phyloP scores from a whole-genome alignment of 2,113 vertebrate genomes.

The Zosterops pallidus region DNA sequence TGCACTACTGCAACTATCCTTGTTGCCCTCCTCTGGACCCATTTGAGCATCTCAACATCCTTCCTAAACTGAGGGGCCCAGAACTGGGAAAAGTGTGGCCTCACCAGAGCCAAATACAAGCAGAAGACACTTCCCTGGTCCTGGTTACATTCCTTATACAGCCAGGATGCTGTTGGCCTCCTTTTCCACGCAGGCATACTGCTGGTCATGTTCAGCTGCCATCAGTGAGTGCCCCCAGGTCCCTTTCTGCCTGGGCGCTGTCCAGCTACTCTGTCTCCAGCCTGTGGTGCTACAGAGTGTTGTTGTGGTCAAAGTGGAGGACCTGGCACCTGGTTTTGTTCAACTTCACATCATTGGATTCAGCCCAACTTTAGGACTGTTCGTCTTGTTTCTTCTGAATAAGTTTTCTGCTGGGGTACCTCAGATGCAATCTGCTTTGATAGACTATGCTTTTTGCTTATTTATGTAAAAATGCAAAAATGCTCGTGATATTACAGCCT shows the following conservation, averaged over 20 bases:
- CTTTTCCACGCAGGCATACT: rapidly evolving
- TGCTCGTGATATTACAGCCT: background rate
- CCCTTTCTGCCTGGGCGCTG: background rate
- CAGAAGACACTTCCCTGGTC: background rate
- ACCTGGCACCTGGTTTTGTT: rapidly evolving
- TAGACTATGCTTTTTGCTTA: background rate
- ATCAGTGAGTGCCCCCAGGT: rapidly evolving
- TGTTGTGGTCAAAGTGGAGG: background rate
- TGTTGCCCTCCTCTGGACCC: rapidly evolving
- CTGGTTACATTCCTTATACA: background rate
- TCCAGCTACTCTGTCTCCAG: background rate
- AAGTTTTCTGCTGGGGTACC: background rate
- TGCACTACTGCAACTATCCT: too few relatives aligned
- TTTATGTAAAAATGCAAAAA: background rate
- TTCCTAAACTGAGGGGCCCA: background rate
- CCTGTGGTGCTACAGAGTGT: rapidly evolving
- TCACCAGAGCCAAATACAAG: background rate
- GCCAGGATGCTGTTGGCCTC: background rate
- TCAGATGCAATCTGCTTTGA: background rate
- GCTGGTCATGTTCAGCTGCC: background rate
- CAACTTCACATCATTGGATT: background rate
- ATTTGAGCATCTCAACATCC: rapidly evolving
- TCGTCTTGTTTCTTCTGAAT: background rate
- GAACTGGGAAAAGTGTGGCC: background rate
- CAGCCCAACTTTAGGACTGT: rapidly evolving